These are phyloP conservation scores for Chaetura pelagica DNA, from an alignment of 2,113 vertebrate species.

Conservation along the genomic window DNA sequence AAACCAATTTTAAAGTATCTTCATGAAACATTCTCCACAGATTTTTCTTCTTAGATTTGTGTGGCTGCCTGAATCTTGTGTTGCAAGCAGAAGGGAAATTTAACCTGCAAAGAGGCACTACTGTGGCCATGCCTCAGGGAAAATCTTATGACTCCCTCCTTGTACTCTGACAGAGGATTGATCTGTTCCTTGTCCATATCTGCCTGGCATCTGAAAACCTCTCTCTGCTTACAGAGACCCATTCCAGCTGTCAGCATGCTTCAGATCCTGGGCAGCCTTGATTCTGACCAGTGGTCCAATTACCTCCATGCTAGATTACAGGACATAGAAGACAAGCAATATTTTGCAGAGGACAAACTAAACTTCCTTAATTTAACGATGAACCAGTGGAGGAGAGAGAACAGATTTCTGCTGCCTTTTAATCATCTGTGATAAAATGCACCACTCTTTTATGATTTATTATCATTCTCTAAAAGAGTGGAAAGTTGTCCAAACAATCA, in stretches of 20 bases:
- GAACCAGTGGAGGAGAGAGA: neutral
- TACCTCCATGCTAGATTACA: neutral
- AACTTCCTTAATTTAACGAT: neutral
- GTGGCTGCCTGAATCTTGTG: neutral
- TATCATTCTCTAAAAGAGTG: neutral
- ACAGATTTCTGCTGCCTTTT: neutral
- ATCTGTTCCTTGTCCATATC: neutral
- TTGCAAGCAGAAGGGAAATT: neutral
- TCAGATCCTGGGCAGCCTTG: neutral
- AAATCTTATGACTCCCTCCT: rapidly evolving
- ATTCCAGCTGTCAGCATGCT: neutral
- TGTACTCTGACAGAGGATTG: neutral
- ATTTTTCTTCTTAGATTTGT: neutral
- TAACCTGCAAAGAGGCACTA: neutral
- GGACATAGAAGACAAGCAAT: neutral
- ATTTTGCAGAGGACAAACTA: neutral
- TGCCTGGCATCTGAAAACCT: neutral
- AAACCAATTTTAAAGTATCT: neutral
- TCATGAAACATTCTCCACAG: neutral
- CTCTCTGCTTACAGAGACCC: neutral
- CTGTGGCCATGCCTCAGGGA: neutral
- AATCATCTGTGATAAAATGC: neutral
- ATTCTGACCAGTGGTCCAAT: neutral
- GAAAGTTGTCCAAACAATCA: neutral
- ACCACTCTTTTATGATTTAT: neutral